Percentiles rank a stretch among this genome's conserved stretches.
Conservation (phyloP, 2,888 invertebrate genomes). For the Ochropleura leucogaster region DNA sequence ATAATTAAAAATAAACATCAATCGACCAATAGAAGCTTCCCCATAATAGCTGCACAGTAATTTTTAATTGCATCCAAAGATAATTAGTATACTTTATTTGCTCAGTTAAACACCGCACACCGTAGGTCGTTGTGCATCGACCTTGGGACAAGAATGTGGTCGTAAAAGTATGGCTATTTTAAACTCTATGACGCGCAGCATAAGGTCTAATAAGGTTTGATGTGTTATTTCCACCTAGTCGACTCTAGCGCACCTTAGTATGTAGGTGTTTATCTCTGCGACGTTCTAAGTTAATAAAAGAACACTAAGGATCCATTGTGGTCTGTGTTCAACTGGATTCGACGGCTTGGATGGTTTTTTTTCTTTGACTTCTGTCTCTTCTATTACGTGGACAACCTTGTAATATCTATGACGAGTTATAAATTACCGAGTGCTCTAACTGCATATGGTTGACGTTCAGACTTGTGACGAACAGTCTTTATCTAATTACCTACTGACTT, state of each 20-base stretch:
- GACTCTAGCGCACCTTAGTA: conserved; percentile 46
- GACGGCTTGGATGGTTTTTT: conserved; percentile 21
- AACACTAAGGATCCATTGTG: conserved; percentile 38
- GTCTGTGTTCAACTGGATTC: conserved; percentile 33
- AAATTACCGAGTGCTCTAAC: conserved; percentile 25
- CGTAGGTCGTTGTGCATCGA: conserved; percentile 79
- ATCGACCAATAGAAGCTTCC: conserved; percentile 25
- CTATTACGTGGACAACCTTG: conserved; percentile 25
- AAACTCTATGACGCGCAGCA: conserved; percentile 70
- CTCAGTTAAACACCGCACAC: conserved; percentile 68
- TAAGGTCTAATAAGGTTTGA: conserved; percentile 67
- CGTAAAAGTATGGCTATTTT: conserved; percentile 64
- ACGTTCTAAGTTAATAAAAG: conserved; percentile 55
- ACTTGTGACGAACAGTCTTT: conserved; percentile 16
- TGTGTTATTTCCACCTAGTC: conserved; percentile 40
- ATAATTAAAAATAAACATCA: conserved; percentile 26
- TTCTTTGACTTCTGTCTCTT: conserved; percentile 1
- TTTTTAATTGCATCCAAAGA: conserved; percentile 71
- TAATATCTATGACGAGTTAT: conserved; percentile 19
- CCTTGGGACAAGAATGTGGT: conserved; percentile 84
- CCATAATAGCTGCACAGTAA: conserved; percentile 43
- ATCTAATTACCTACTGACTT: conserved; percentile 14
- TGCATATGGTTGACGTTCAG: conserved; percentile 36
- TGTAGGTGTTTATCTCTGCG: conserved; percentile 60
- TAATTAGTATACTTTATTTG: conserved; percentile 72